Conservation (phyloP, 2,888 invertebrate species). For the Balanococcus diminutus region DNA sequence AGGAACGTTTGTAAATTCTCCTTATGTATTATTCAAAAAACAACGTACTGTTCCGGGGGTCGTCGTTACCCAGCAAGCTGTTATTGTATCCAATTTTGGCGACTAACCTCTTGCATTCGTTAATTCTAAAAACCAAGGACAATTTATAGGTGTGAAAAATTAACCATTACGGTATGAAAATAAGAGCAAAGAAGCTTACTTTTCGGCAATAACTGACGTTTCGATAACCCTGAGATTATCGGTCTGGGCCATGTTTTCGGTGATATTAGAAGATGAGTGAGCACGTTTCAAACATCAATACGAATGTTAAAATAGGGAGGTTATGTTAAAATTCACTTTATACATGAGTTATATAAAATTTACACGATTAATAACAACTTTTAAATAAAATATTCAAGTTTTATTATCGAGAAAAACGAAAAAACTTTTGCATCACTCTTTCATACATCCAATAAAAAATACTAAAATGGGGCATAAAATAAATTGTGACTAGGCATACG, state of each 20-base stretch:
- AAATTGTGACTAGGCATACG: too few relatives aligned
- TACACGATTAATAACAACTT: background rate
- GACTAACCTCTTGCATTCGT: slow-evolving; percentile 39
- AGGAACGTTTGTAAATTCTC: background rate
- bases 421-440: too few relatives aligned
- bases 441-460: too few relatives aligned
- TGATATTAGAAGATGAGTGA: background rate
- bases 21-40: background rate
- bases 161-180: background rate
- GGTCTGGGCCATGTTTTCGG: background rate
- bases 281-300: background rate
- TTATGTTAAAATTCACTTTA: background rate
- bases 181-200: background rate
- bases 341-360: background rate
- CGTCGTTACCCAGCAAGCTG: slow-evolving; percentile 1
- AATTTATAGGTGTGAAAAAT: background rate
- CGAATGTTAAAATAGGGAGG: background rate
- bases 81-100: background rate
- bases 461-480: too few relatives aligned
- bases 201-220: background rate
- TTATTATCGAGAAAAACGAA: background rate
- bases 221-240: background rate
- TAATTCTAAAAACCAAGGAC: background rate
- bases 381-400: background rate
- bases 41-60: background rate